Base-by-base conservation (phyloP, 2,888 invertebrate genomes). In the Pyralis farinalis region DNA sequence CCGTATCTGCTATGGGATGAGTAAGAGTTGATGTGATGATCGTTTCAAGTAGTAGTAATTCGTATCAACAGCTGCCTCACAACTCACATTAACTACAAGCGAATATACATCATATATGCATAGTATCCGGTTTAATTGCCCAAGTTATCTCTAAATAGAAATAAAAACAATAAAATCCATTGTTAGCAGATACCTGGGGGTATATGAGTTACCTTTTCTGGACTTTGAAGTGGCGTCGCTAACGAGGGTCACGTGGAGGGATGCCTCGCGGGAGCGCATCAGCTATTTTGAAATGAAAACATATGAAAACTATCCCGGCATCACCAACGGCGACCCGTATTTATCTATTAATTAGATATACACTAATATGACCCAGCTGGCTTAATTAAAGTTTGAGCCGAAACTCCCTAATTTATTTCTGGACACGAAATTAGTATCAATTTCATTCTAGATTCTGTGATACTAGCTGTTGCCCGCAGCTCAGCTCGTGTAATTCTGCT, bases 191-290 rank as follows among this genome's bases (percentile, higher is more conserved):
- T 52, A 50, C 47, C 43, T 42, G 38, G 33, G 44, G 37, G 37
- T 40, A 46, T 46, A 11, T 16, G 29, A 42, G 33, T 48, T 39
- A 40, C 46, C 49, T 53, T 55, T 55, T 51, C 48, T 48, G 37
- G 48, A 43, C 43, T 61, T 53, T 52, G 57, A 53, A 63, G 62
- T 57, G 54, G 52, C 53, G 54, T 57, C 59, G 47, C 58, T 61
- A 55, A 46, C 46, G 47, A 48, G 47, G 44, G 44, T 43, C 34
- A 33, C 37, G 37, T 42, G 40, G 43, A 47, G 38, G 39, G 40
- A 31, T 22, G 41, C 37, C 49, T 42, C 46, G 38, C 34, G 49
- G 36, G 49, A 40, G 25, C 25, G 20, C n/a, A 11, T 9, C 6
- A 22, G 32, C 28, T 25, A 32, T 20, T 38, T 25, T 25, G 31